phyloP scores from a whole-genome alignment of 2,797 vertebrate genomes.

The Melanotaenia pygmaea region DNA sequence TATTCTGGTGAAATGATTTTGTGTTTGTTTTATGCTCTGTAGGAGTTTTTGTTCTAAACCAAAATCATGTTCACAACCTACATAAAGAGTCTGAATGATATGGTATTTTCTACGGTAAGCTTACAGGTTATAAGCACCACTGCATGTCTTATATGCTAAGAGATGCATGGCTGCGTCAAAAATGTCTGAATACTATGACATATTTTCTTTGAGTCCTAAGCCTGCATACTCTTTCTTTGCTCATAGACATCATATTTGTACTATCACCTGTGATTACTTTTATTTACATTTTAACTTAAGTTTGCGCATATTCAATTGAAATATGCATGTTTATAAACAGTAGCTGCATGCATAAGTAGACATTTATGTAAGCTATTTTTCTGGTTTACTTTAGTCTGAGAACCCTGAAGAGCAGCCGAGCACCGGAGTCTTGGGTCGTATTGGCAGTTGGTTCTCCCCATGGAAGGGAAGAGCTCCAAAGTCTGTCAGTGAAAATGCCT shows the following conservation, averaged over 20 bases:
- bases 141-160: slow-evolving; percentile 76
- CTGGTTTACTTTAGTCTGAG: slow-evolving; percentile 72
- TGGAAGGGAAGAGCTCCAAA: slow-evolving; percentile 67
- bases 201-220: slow-evolving; percentile 35
- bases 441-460: slow-evolving; percentile 81
- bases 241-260: slow-evolving; percentile 39
- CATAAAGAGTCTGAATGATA: slow-evolving; percentile 85
- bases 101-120: slow-evolving; percentile 84
- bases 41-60: slow-evolving; percentile 80
- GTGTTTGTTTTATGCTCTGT: slow-evolving; percentile 79
- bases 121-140: slow-evolving; percentile 64
- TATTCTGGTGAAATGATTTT: slow-evolving; percentile 68
- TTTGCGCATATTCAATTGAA: slow-evolving; percentile 28
- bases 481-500: slow-evolving; percentile 53
- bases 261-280: slow-evolving; percentile 32
- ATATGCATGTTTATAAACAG: slow-evolving; percentile 49
- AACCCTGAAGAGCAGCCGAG: slow-evolving; percentile 71
- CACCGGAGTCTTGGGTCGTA: slow-evolving; percentile 79
- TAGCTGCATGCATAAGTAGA: not conserved
- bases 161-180: slow-evolving; percentile 75
- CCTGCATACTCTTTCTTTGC: slow-evolving; percentile 52
- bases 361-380: slow-evolving; percentile 42
- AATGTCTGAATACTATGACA: slow-evolving; percentile 38
- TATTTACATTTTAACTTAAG: slow-evolving; percentile 7
- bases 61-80: slow-evolving; percentile 83